A percentile compares a stretch with the other conserved stretches of the same genome.
These are phyloP conservation scores for Oreocharis arfaki DNA, from an alignment of 2,113 vertebrate species.

Conservation along the genomic window DNA sequence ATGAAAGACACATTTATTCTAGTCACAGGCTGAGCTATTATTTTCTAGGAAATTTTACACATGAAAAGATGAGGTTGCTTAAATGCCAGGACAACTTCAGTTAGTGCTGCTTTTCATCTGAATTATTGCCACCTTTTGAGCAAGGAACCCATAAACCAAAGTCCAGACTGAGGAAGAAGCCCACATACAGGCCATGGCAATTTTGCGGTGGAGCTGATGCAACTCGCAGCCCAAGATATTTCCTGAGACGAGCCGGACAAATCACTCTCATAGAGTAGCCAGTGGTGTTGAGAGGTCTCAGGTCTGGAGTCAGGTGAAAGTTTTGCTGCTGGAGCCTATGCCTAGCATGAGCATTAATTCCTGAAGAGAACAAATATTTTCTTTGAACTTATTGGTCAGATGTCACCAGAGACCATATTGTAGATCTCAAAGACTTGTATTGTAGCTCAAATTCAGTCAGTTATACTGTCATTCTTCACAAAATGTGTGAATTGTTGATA, in stretches of 20 bases:
- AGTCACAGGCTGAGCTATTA: neutral
- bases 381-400: neutral
- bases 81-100: neutral
- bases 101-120: neutral
- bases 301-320: neutral
- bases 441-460: neutral
- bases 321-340: neutral
- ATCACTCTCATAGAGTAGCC: neutral
- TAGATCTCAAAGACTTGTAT: neutral
- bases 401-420: neutral
- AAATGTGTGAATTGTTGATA: neutral
- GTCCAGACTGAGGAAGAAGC: neutral
- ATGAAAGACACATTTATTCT: neutral
- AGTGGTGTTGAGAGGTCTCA: accelerated
- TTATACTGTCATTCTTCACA: neutral
- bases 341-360: neutral
- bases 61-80: neutral
- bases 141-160: neutral
- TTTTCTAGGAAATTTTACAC: neutral
- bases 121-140: neutral
- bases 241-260: neutral
- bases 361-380: neutral
- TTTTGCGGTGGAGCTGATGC: neutral
- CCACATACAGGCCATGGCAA: neutral
- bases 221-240: neutral